phyloP scores from a whole-genome alignment of 2,113 vertebrate genomes.

The Pachypanchax playfairii region DNA sequence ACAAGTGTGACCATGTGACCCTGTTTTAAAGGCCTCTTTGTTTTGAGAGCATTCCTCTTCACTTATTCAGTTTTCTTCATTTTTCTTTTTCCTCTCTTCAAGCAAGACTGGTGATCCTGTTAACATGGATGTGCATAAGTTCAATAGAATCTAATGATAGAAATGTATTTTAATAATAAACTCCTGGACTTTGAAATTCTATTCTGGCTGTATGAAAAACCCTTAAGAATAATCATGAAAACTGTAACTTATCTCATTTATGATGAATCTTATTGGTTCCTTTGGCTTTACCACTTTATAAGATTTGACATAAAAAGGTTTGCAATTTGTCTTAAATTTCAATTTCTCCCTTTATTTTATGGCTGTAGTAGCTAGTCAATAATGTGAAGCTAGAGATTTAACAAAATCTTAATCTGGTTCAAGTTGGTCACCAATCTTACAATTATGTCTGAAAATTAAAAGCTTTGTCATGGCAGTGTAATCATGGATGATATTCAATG shows the following conservation, averaged over 20 bases:
- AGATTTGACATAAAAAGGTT: neutral
- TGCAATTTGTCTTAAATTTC: neutral
- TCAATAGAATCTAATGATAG: conserved; percentile 64
- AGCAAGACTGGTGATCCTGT: conserved; percentile 61
- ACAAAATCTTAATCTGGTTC: conserved; percentile 49
- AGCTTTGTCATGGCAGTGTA: conserved; percentile 30
- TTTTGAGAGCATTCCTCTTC: conserved; percentile 68
- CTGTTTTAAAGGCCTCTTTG: conserved; percentile 79
- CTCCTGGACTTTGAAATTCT: conserved; percentile 7
- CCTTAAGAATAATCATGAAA: neutral
- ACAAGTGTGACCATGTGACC: conserved; percentile 74
- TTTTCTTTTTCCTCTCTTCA: conserved; percentile 51
- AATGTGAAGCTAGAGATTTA: neutral
- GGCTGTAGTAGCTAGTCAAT: neutral
- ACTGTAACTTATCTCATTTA: neutral
- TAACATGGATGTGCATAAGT: conserved; percentile 55
- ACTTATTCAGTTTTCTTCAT: conserved; percentile 64
- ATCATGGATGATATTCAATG: conserved; percentile 54
- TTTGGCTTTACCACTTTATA: neutral
- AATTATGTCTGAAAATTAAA: conserved; percentile 28
- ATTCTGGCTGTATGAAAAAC: conserved; percentile 5
- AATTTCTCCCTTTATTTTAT: neutral
- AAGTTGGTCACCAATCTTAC: conserved; percentile 37
- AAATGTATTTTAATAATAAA: conserved; percentile 57
- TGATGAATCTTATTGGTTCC: neutral